Conservation (phyloP, 2,797 vertebrate genomes). For the Nasua narica region DNA sequence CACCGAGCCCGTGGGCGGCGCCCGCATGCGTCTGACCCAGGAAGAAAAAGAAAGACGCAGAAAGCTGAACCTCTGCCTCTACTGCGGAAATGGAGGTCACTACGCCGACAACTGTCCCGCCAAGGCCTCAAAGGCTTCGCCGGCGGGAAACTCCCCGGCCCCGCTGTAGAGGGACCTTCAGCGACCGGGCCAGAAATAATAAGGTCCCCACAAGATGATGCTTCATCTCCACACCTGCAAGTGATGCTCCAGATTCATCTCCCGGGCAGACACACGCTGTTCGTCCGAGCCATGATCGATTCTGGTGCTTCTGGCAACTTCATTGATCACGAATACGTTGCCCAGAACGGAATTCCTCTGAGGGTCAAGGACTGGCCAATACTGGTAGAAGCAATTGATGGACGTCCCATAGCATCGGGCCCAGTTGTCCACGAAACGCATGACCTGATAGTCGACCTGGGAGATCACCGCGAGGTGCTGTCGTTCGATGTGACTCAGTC, state of each 20-base stretch:
- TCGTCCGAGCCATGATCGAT: constrained; percentile 75
- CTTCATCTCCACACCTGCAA: constrained; percentile 61
- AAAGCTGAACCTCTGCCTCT: constrained; percentile 75
- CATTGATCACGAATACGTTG: constrained; percentile 68
- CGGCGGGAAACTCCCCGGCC: constrained; percentile 78
- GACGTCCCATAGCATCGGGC: constrained; percentile 71
- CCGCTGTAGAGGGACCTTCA: constrained; percentile 79
- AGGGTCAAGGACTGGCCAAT: constrained; percentile 73
- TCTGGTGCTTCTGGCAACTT: constrained; percentile 77
- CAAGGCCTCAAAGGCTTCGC: constrained; percentile 70
- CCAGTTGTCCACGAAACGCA: constrained; percentile 70
- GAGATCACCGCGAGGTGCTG: constrained; percentile 72
- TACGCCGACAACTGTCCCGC: constrained; percentile 75
- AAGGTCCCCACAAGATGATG: constrained; percentile 72
- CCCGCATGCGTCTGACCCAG: constrained; percentile 74
- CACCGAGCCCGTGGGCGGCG: constrained; percentile 66
- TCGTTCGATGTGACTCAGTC: constrained; percentile 75
- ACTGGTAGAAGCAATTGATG: constrained; percentile 74
- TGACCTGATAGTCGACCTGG: constrained; percentile 69
- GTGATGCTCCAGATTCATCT: constrained; percentile 75
- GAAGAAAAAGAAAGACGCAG: constrained; percentile 73
- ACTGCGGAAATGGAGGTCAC: constrained; percentile 70
- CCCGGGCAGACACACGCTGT: constrained; percentile 70
- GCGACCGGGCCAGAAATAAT: constrained; percentile 71
- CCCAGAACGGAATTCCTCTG: constrained; percentile 66